Percentiles rank a stretch among this genome's conserved stretches.
phyloP scores from a whole-genome alignment of 2,888 invertebrate species.

The Ashinkailepas kermadecensis region DNA sequence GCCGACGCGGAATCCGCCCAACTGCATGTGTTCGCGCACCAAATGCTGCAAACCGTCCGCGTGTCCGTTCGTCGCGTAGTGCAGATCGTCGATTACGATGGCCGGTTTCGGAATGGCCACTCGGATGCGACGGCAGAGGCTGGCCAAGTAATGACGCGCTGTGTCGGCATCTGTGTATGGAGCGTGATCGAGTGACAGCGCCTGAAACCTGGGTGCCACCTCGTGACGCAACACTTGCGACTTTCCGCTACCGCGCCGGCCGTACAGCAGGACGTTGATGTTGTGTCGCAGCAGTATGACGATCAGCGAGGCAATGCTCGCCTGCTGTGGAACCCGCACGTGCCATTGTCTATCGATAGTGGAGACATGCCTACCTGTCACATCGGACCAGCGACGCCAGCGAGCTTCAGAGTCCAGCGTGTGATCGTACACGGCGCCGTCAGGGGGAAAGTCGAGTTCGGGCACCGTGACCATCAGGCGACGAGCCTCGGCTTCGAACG shows the following conservation, averaged over 20 bases:
- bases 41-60: background rate
- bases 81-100: background rate
- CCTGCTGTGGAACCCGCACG: slow-evolving; percentile 3
- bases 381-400: background rate
- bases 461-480: background rate
- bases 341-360: background rate
- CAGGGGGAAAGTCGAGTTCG: background rate
- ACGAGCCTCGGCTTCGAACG: background rate
- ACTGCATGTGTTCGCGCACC: background rate
- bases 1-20: background rate
- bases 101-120: background rate
- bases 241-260: background rate
- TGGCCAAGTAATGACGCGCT: background rate
- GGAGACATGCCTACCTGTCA: background rate
- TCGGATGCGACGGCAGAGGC: background rate
- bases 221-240: background rate
- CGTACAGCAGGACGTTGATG: background rate
- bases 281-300: background rate
- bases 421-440: background rate
- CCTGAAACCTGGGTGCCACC: background rate
- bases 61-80: background rate
- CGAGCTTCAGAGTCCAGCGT: background rate
- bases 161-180: background rate
- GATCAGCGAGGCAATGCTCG: background rate
- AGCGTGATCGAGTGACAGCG: background rate